phyloP scores from a whole-genome alignment of 2,888 invertebrate genomes.

The Tinea semifulvella region DNA sequence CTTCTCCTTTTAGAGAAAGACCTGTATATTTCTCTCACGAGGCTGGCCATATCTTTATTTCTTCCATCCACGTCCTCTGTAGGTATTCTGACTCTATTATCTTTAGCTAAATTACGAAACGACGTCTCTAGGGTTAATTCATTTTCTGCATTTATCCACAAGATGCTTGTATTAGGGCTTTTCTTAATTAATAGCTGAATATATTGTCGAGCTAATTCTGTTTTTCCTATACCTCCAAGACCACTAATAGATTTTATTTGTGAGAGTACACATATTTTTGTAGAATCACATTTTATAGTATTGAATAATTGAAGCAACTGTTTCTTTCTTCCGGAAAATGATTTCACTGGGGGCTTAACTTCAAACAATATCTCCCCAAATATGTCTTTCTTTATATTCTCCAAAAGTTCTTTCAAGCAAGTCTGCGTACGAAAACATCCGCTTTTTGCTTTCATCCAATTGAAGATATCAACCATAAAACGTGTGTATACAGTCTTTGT shows the following conservation, averaged over 20 bases:
- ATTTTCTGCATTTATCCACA: conserved; percentile 3
- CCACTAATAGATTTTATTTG: neutral
- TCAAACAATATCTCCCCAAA: neutral
- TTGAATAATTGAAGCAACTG: neutral
- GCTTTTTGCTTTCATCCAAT: neutral
- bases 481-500: neutral
- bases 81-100: neutral
- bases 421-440: neutral
- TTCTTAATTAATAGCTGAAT: neutral
- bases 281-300: neutral
- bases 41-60: neutral
- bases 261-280: neutral
- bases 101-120: conserved; percentile 5
- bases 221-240: conserved; percentile 6
- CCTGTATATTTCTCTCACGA: neutral
- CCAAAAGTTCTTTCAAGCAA: neutral
- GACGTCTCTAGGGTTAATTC: neutral
- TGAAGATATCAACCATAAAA: neutral
- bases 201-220: neutral
- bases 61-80: neutral
- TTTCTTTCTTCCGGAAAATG: neutral
- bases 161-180: neutral
- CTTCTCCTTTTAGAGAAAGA: neutral
- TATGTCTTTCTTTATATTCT: conserved; percentile 1
- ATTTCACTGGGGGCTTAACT: neutral